Conservation (phyloP, 2,888 invertebrate species). For the Holacanthella duospinosa region DNA sequence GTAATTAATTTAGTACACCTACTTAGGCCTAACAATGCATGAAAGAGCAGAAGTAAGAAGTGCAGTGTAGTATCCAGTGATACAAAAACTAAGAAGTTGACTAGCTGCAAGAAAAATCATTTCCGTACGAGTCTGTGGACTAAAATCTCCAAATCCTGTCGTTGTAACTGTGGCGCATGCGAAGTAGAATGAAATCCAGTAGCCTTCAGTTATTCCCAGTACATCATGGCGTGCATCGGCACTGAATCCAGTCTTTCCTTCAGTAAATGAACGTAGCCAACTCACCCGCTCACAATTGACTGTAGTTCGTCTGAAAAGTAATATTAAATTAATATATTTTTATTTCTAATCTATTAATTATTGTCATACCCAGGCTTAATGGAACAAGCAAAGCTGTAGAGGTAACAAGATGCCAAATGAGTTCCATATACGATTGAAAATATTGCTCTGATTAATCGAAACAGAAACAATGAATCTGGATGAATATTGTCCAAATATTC, state of each 20-base stretch:
- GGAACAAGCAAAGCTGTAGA: constrained; percentile 28
- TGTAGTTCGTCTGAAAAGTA: background rate
- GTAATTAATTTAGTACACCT: background rate
- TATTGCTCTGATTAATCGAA: constrained; percentile 25
- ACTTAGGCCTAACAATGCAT: constrained; percentile 29
- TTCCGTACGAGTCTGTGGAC: constrained; percentile 23
- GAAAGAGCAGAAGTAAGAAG: constrained; percentile 30
- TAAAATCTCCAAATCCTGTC: constrained; percentile 33
- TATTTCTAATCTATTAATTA: no score
- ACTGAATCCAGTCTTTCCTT: background rate
- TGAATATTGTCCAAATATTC: constrained; percentile 27
- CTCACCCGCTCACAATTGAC: background rate
- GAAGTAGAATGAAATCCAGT: constrained; percentile 23
- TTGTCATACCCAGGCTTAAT: no score
- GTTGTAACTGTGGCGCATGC: constrained; percentile 27
- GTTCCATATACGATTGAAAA: constrained; percentile 21
- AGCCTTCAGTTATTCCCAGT: background rate
- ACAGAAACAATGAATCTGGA: constrained; percentile 23
- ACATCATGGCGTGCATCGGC: background rate
- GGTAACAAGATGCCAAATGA: constrained; percentile 31
- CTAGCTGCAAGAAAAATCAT: constrained; percentile 23
- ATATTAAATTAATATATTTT: no score
- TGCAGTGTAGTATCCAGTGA: constrained; percentile 33
- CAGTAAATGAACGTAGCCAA: background rate
- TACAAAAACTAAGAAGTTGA: constrained; percentile 25